Evolutionary conservation across 2,797 vertebrate genomes (phyloP), one percentile per base, ranked within the genome.

Genomic region (Rousettus madagascariensis): DNA sequence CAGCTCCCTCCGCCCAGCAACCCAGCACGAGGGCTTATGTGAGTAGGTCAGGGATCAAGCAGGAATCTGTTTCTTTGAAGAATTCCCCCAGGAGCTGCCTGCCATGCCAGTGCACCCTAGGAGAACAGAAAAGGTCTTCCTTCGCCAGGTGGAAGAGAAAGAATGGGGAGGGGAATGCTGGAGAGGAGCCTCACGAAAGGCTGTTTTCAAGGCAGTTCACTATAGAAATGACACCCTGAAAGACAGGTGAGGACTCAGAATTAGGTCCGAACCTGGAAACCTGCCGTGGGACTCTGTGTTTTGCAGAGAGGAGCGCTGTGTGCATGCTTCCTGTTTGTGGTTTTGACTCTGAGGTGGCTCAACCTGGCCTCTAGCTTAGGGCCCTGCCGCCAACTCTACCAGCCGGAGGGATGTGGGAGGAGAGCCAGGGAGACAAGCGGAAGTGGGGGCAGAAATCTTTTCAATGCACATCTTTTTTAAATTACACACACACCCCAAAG

Each of bases 1-100:
- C 0, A 8, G 49, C n/a, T 75, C 88, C 15, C 59, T 55, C 17
- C 1, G 78, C 80, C 5, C 10, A 36, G 85, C 75, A 9, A 49
- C 33, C 33, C 33, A 33, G 33, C 33, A 33, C 26, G 75, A 30
- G 55, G 96, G 2, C 84, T 68, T 59, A n/a, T 86, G 92, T 46
- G 51, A 66, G 68, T 2, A 0, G 85, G 57, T 86, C 65, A 9
- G 53, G 46, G 93, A 77, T 4, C 4, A 11, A 84, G 95, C 68
- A 94, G 69, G 89, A 71, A 49, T 84, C 59, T 53, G 51, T 63
- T 72, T 57, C 93, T 96, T 74, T 86, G 88, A 80, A 86, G 65
- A 85, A 86, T 77, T 63, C 66, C 69, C 79, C 84, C 61, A 68
- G 86, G 84, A 94, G 86, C 71, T 17, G 3, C 2, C 7, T 59